Evolutionary conservation across 2,888 invertebrate species (phyloP).

Genomic region (Lamellibrachia satsuma): DNA sequence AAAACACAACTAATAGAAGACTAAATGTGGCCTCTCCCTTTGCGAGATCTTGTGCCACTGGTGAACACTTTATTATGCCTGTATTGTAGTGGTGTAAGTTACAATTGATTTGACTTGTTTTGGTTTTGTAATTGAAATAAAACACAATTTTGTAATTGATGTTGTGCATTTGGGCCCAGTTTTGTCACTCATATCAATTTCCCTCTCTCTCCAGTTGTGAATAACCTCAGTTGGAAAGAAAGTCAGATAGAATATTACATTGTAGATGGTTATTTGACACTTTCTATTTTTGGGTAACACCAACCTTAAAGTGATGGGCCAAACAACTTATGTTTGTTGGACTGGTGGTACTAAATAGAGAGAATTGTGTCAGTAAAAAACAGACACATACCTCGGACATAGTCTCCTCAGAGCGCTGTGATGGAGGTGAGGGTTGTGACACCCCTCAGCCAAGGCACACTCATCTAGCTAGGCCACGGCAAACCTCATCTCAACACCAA

Average conservation of each 20-base stretch:
- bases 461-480: neutral
- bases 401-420: neutral
- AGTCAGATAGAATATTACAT: neutral
- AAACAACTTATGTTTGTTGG: too few species aligned
- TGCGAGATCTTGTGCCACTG: too few species aligned
- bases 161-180: too few species aligned
- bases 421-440: neutral
- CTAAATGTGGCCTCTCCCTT: too few species aligned
- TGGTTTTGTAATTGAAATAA: too few species aligned
- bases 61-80: too few species aligned
- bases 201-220: neutral
- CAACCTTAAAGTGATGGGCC: neutral
- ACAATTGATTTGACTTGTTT: too few species aligned
- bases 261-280: neutral
- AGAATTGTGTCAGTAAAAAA: neutral
- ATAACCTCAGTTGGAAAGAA: neutral
- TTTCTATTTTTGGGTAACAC: neutral
- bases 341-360: neutral
- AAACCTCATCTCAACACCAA: neutral
- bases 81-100: too few species aligned
- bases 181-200: neutral
- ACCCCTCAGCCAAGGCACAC: neutral
- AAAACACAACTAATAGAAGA: too few species aligned
- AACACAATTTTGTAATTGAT: too few species aligned
- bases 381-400: slow-evolving; percentile 6